Conservation (phyloP, 1,140 invertebrate genomes). For the Himalopsyche phryganea region DNA sequence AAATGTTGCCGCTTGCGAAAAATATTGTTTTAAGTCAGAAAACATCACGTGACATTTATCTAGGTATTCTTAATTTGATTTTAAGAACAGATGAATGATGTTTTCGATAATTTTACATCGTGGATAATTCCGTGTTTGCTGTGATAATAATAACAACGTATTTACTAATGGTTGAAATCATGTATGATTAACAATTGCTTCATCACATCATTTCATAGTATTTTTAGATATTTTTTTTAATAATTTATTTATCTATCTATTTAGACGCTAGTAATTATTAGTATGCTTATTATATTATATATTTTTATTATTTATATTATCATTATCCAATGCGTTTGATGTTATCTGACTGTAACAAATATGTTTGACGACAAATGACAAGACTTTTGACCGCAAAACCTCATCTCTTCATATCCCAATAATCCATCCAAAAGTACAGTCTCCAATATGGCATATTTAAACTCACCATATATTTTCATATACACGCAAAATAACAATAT, state of each 20-base stretch:
- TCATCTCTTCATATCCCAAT: neutral
- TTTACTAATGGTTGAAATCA: slow-evolving; percentile 8
- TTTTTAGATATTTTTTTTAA: slow-evolving; percentile 14
- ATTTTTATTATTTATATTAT: slow-evolving; percentile 2
- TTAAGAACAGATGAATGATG: slow-evolving; percentile 31
- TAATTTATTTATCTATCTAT: neutral
- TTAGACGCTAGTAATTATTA: neutral
- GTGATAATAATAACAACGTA: neutral
- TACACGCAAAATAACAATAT: no score
- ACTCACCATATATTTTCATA: no score
- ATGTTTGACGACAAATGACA: slow-evolving; percentile 30
- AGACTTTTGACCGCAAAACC: slow-evolving; percentile 30
- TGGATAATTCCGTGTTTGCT: slow-evolving; percentile 31
- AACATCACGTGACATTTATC: slow-evolving; percentile 49
- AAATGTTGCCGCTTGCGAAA: slow-evolving; percentile 5
- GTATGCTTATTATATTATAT: neutral
- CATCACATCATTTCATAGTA: slow-evolving; percentile 3
- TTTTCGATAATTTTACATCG: slow-evolving; percentile 10
- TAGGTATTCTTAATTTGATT: slow-evolving; percentile 53
- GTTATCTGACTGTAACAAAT: slow-evolving; percentile 29
- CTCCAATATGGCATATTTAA: no score
- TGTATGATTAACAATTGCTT: slow-evolving; percentile 11
- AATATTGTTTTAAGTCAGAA: slow-evolving; percentile 21
- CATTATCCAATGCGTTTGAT: slow-evolving; percentile 12
- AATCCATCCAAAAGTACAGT: neutral